phyloP scores from a whole-genome alignment of 64 coral and sea anemone genomes.

The Anthopleura sola region DNA sequence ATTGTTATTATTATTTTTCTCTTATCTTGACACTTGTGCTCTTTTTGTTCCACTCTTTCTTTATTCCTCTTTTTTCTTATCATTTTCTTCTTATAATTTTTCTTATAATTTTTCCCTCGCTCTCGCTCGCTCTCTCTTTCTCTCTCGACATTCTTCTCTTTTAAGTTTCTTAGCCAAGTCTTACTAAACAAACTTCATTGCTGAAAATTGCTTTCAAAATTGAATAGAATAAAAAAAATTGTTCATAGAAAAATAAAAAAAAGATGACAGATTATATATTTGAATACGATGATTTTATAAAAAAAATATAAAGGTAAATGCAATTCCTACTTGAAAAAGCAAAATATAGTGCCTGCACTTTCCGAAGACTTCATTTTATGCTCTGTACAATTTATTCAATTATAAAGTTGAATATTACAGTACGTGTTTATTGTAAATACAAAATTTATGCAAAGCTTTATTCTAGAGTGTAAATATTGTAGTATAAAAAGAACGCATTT shows the following conservation, averaged over 20 bases:
- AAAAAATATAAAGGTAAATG: background rate
- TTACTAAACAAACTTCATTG: background rate
- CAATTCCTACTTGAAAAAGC: background rate
- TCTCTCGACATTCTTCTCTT: too few relatives aligned
- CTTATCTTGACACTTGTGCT: too few relatives aligned
- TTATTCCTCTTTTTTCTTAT: too few relatives aligned
- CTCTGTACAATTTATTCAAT: background rate
- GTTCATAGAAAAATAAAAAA: background rate
- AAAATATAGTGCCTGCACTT: background rate
- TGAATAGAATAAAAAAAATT: background rate
- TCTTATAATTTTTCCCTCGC: too few relatives aligned
- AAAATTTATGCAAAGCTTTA: background rate
- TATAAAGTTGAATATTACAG: background rate
- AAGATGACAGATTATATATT: background rate
- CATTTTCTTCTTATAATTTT: too few relatives aligned
- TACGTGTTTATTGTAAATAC: background rate
- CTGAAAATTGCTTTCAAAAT: background rate
- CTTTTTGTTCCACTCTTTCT: too few relatives aligned
- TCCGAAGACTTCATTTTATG: too few relatives aligned
- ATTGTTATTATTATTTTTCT: too few relatives aligned
- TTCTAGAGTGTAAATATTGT: background rate
- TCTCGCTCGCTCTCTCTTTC: too few relatives aligned
- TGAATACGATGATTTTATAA: background rate
- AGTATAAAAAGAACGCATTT: background rate
- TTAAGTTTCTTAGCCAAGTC: too few relatives aligned